A percentile compares a stretch with the other conserved stretches of the same genome.
These are phyloP conservation scores for Chionoecetes opilio DNA, from an alignment of 1,140 invertebrate species.

Conservation along the genomic window DNA sequence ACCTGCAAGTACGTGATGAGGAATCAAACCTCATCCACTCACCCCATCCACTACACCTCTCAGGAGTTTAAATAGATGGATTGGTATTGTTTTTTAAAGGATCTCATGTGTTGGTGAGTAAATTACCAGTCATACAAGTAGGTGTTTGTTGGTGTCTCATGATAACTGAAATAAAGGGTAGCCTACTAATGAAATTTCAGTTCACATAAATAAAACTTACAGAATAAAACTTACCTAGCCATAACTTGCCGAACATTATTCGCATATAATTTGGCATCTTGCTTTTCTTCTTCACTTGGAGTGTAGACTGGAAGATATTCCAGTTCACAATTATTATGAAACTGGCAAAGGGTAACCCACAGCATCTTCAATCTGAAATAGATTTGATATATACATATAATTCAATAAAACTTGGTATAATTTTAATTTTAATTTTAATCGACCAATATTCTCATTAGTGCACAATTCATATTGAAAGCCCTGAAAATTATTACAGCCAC, in stretches of 20 bases:
- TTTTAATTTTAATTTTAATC: too few relatives aligned
- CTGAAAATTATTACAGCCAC: neutral
- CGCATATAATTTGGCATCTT: slow-evolving; percentile 95
- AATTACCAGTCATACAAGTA: too few relatives aligned
- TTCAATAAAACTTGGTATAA: neutral
- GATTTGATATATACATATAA: neutral
- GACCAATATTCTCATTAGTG: too few relatives aligned
- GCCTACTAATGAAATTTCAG: neutral
- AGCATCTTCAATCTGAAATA: slow-evolving; percentile 89
- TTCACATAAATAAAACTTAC: neutral
- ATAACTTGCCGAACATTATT: slow-evolving; percentile 95
- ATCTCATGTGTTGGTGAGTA: too few relatives aligned
- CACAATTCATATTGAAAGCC: too few relatives aligned
- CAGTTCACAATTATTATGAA: slow-evolving; percentile 95
- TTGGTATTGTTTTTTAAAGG: too few relatives aligned
- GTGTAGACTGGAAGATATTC: slow-evolving; percentile 97
- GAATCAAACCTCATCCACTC: too few relatives aligned
- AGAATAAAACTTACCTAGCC: slow-evolving; percentile 89
- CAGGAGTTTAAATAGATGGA: too few relatives aligned
- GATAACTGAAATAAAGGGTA: too few relatives aligned
- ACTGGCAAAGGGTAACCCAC: slow-evolving; percentile 95
- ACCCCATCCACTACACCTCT: too few relatives aligned
- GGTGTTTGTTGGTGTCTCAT: too few relatives aligned
- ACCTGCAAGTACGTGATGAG: too few relatives aligned
- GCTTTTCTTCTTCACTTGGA: slow-evolving; percentile 93